Conservation (phyloP, 2,113 vertebrate species). For the Pyxicephalus adspersus region DNA sequence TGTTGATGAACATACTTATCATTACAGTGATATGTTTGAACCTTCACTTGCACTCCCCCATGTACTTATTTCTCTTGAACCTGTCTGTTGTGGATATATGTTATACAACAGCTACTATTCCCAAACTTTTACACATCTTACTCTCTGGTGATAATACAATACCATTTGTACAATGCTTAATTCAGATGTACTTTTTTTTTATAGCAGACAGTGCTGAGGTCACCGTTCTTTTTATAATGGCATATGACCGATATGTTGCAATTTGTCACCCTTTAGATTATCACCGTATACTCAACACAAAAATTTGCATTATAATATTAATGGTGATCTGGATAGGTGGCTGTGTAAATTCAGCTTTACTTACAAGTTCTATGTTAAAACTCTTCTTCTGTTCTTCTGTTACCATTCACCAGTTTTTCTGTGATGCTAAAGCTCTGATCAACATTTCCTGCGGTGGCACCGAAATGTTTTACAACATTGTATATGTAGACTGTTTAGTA, state of each 20-base stretch:
- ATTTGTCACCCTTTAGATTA: constrained; percentile 2
- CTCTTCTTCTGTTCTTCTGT: neutral
- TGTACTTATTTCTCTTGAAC: neutral
- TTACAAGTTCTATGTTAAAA: neutral
- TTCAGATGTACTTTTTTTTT: neutral
- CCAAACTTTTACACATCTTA: neutral
- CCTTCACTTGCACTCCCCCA: neutral
- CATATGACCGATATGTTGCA: neutral
- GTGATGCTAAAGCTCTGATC: constrained; percentile 58
- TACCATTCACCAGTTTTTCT: constrained; percentile 59
- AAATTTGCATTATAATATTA: neutral
- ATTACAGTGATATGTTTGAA: neutral
- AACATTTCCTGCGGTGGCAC: constrained; percentile 60
- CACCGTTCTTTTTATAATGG: neutral
- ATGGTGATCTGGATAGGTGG: neutral
- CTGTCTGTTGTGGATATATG: neutral
- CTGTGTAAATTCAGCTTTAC: neutral
- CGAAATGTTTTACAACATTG: constrained; percentile 31
- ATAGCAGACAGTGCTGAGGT: neutral
- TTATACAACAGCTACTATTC: neutral
- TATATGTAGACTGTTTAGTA: constrained; percentile 48
- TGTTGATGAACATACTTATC: neutral
- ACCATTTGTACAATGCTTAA: neutral
- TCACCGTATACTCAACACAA: neutral
- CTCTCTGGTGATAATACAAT: neutral